phyloP scores from a whole-genome alignment of 2,113 vertebrate genomes.

The Formicarius rufipectus region DNA sequence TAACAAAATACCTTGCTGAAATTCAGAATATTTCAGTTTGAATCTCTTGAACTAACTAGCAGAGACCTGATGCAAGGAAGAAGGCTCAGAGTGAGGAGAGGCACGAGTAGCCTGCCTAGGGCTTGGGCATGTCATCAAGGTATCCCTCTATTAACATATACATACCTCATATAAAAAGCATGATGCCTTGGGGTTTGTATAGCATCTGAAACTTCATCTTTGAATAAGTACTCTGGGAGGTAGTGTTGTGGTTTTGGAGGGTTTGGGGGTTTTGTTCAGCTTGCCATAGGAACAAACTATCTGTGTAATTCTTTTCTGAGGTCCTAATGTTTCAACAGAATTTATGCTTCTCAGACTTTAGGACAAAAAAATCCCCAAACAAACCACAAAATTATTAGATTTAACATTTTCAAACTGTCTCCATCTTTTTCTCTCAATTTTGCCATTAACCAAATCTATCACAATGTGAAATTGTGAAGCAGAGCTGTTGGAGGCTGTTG shows the following conservation, averaged over 20 bases:
- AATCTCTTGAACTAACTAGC: neutral
- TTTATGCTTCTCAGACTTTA: neutral
- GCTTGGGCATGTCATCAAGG: neutral
- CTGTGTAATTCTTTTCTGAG: neutral
- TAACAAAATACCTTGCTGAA: neutral
- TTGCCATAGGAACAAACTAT: neutral
- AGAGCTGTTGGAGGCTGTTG: neutral
- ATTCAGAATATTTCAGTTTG: neutral
- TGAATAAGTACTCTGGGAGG: neutral
- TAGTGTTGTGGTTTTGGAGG: neutral
- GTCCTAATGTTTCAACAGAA: neutral
- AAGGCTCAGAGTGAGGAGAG: neutral
- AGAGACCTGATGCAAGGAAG: neutral
- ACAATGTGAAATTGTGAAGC: neutral
- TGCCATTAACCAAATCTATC: neutral
- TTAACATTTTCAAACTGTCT: neutral
- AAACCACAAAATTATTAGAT: neutral
- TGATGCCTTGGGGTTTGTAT: neutral
- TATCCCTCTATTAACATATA: neutral
- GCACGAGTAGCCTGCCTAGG: neutral
- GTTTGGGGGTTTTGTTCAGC: neutral
- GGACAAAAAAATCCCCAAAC: fast-evolving
- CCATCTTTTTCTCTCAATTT: neutral
- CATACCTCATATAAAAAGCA: neutral
- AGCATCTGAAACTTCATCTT: neutral